Evolutionary conservation across 2,113 vertebrate genomes (phyloP).

Genomic region (Penelope pileata): DNA sequence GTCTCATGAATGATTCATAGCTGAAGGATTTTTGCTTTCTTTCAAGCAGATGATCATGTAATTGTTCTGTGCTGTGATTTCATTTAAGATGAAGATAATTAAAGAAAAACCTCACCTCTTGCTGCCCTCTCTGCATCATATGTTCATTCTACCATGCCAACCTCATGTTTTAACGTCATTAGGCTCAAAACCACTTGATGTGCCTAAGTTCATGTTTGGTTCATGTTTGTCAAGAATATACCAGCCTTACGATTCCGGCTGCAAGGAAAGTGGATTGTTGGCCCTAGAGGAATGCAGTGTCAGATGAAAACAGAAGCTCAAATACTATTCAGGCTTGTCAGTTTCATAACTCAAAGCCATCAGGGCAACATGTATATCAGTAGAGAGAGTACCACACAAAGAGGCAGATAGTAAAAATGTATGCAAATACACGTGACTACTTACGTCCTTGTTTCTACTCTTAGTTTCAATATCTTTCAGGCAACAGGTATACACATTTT

Average conservation of each 20-base stretch:
- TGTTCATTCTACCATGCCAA: neutral
- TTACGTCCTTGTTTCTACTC: fast-evolving
- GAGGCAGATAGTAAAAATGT: neutral
- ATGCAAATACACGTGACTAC: neutral
- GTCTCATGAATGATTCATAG: neutral
- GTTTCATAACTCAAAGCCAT: neutral
- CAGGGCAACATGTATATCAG: neutral
- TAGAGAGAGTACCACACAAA: neutral
- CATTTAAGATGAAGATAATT: neutral
- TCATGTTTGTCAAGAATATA: neutral
- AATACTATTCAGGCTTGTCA: neutral
- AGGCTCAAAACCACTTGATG: fast-evolving
- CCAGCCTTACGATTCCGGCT: neutral
- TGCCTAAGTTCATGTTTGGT: neutral
- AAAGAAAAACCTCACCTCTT: neutral
- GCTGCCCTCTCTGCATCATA: neutral
- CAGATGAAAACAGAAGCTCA: neutral
- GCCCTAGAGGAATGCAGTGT: neutral
- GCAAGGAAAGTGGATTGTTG: neutral
- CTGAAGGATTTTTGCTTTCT: neutral
- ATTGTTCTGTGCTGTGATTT: neutral
- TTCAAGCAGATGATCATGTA: neutral
- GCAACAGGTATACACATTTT: neutral
- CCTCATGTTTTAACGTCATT: neutral
- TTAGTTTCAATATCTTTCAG: neutral